Evolutionary conservation across 2,113 vertebrate genomes (phyloP), one percentile per base, ranked within the genome.

Genomic region (Pedetes capensis): DNA sequence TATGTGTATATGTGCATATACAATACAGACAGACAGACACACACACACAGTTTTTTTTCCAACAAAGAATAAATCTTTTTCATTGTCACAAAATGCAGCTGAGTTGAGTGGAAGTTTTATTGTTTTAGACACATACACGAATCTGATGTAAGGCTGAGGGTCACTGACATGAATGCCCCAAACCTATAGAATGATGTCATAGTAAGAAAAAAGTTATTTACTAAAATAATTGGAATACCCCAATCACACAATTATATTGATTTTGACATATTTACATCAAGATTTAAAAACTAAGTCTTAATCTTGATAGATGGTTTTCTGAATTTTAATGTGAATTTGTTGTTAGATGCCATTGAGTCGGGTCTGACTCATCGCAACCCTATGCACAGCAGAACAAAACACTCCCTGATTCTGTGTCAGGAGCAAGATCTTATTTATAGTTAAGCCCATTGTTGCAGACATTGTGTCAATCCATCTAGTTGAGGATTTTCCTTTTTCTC

Each of bases 41-140:
- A n/a, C n/a, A n/a, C n/a, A n/a, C n/a, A n/a, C n/a, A n/a, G 39
- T 72, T 49, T 97, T 39, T 95, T 96, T 91, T 74, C 66, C 14
- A 68, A 27, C 18, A 57, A 81, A 95, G 96, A n/a, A 32, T 76
- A 63, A 44, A 92, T 5, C 23, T 53, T 88, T 68, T 64, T 47
- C 63, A 89, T 80, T 11, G 42, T 37, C 25, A 71, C 8, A 90
- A 89, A 83, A 51, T 6, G 34, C 39, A 79, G 64, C 42, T 81
- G 42, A 76, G 61, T n/a, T 78, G 53, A 75, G 47, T 42, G 53
- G 78, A n/a, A 10, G 68, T 95, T 97, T 96, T 57, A 57, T 61
- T 95, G 84, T 92, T 82, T 94, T 27, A 37, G 96, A 42, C 47
- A 71, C 9, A n/a, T 29, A 49, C 1, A 12, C 10, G 37, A 32